phyloP scores from a whole-genome alignment of 2,113 vertebrate genomes.

The Odontesthes bonariensis region DNA sequence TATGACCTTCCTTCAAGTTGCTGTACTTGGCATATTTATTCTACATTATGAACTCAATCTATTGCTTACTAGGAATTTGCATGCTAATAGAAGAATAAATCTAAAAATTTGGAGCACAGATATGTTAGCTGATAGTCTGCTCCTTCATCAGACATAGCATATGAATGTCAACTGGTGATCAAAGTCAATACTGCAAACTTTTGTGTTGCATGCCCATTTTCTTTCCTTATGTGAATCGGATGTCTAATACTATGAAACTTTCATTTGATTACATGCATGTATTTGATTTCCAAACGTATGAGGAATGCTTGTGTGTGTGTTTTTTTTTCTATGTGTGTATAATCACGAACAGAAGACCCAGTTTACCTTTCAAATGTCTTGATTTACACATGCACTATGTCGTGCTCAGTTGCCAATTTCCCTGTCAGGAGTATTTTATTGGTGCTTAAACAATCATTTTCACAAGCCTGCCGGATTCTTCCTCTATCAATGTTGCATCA shows the following conservation, averaged over 20 bases:
- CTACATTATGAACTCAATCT: background rate
- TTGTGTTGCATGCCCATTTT: background rate
- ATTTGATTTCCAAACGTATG: background rate
- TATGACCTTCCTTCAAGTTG: no score
- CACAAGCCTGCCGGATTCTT: slow-evolving; percentile 58
- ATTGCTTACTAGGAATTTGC: background rate
- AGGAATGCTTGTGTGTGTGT: background rate
- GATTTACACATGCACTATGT: slow-evolving; percentile 64
- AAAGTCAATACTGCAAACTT: background rate
- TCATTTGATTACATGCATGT: background rate
- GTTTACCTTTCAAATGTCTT: slow-evolving; percentile 45
- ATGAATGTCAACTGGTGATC: no score
- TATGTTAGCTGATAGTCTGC: no score
- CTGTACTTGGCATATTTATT: no score
- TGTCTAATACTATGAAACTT: background rate
- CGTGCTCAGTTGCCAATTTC: slow-evolving; percentile 62
- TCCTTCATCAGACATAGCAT: no score
- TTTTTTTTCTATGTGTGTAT: background rate
- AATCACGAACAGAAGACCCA: slow-evolving; percentile 6
- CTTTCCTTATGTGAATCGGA: background rate
- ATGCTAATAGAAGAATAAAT: background rate
- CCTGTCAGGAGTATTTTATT: slow-evolving; percentile 70
- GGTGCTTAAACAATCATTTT: slow-evolving; percentile 75
- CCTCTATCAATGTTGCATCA: slow-evolving; percentile 54
- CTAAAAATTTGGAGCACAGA: no score